phyloP scores from a whole-genome alignment of 2,888 invertebrate genomes.

The Cantharis flavilabris region DNA sequence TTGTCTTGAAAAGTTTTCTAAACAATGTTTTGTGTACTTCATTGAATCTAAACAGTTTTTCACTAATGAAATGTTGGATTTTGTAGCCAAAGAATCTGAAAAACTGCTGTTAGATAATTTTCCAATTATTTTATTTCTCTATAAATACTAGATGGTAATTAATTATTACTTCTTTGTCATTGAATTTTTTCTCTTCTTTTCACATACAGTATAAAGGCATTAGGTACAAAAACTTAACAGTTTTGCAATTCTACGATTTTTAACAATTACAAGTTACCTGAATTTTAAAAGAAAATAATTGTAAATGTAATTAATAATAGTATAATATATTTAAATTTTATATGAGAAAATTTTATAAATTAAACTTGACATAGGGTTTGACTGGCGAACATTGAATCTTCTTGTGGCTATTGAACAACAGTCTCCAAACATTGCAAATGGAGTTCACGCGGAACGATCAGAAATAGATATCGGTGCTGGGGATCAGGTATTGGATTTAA shows the following conservation, averaged over 20 bases:
- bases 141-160: too few relatives aligned
- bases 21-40: too few relatives aligned
- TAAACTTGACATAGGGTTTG: constrained; percentile 77
- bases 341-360: background rate
- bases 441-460: constrained; percentile 86
- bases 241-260: background rate
- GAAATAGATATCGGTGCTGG: constrained; percentile 96
- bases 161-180: too few relatives aligned
- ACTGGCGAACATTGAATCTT: constrained; percentile 99
- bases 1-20: too few relatives aligned
- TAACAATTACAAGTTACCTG: background rate
- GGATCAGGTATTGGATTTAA: constrained; percentile 80
- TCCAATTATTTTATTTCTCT: too few relatives aligned
- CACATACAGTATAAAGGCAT: background rate
- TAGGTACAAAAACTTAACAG: background rate
- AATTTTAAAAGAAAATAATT: background rate
- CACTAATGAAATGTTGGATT: too few relatives aligned
- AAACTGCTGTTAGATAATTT: too few relatives aligned
- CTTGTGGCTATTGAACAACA: constrained; percentile 98
- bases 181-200: background rate
- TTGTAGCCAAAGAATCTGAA: too few relatives aligned
- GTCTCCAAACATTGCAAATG: constrained; percentile 92
- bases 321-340: background rate
- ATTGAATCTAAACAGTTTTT: too few relatives aligned
- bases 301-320: background rate